Evolutionary conservation across 2,113 vertebrate species (phyloP), one percentile per base, ranked within the genome.

Genomic region (Pituophis catenifer): DNA sequence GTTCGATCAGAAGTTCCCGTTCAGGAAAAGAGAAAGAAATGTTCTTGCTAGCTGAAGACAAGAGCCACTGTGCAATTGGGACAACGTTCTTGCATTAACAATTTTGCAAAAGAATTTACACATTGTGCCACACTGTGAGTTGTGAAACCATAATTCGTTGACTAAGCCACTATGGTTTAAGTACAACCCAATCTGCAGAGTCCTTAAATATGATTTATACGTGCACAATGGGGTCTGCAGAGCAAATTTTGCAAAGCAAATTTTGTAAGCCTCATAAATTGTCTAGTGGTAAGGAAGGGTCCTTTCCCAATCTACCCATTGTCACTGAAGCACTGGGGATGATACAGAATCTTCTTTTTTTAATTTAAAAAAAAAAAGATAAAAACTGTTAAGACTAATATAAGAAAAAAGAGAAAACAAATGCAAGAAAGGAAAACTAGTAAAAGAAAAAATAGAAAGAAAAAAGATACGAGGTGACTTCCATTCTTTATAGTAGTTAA

Each of bases 41-140:
- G 96, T 89, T 93, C 17, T 0, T 97, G 97, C 90, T 97, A 95
- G 95, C 38, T 38, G 86, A 2, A 88, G 24, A 17, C 53, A 48
- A 48, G 1, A n/a, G 5, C 13, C 12, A 24, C 48, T 23, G 21
- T 5, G 81, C 29, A 13, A 17, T 19, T 10, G 19, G 0, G 10
- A 15, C 44, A 17, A 44, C 15, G 9, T 50, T 86, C 7, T 44
- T 86, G 13, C 8, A 5, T 11, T 58, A 23, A 58, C 11, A 55
- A 12, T 81, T 38, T 81, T 81, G 75, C 75, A 81, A 21, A 21
- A 44, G 19, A 44, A 44, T 44, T 81, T 10, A 81, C 33, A 21
- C 75, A 3, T 44, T 21, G 7, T 21, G 75, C 75, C 21, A 3
- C 17, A 44, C 1, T 21, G 75, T 44, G 8, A 17, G 8, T 44